Base-by-base conservation (phyloP, 2,797 vertebrate species). In the Calcarius lapponicus region DNA sequence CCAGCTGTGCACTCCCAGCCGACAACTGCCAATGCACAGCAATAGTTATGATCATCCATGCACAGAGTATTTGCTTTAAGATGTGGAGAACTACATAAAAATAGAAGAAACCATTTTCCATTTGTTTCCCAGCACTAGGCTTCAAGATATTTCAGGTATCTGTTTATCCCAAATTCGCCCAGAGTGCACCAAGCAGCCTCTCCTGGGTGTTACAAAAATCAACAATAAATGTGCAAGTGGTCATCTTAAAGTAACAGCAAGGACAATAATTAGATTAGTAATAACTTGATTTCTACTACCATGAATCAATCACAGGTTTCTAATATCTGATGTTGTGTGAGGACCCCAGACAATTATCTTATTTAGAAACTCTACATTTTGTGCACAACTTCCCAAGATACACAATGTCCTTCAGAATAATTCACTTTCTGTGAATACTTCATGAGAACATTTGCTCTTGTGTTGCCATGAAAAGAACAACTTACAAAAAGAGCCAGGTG, bases 281-380 rank as follows among this genome's bases (percentile, higher is more conserved):
- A 47, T 60, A 86, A 66, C 64, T 86, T 86, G 73, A 65, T 88
- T 94, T 91, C 72, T 72, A 85, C 56, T 71, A n/a, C 36, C 83
- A 78, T 50, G 66, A 72, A 87, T 93, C 65, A 73, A 31, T 73
- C 90, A 86, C 29, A 81, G 53, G 86, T 86, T 91, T 82, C 85
- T 93, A 80, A 2, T 15, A 72, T 10, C 72, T 84, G 91, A 51
- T 92, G 72, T 3, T 73, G 38, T 34, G 54, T 43, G 43, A 88
- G 36, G 51, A 78, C 82, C 84, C 73, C 75, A 50, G 64, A 72
- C 50, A 79, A 88, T 43, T 64, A 71, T 16, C 53, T 58, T 51
- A 73, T 29, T 80, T 72, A 88, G 88, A 66, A 92, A 88, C 50
- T 36, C 36, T 60, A 38, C 7, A 18, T 58, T 83, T 91, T 74